These are phyloP conservation scores for Phycodurus eques DNA, from an alignment of 2,113 vertebrate genomes.

Conservation along the genomic window DNA sequence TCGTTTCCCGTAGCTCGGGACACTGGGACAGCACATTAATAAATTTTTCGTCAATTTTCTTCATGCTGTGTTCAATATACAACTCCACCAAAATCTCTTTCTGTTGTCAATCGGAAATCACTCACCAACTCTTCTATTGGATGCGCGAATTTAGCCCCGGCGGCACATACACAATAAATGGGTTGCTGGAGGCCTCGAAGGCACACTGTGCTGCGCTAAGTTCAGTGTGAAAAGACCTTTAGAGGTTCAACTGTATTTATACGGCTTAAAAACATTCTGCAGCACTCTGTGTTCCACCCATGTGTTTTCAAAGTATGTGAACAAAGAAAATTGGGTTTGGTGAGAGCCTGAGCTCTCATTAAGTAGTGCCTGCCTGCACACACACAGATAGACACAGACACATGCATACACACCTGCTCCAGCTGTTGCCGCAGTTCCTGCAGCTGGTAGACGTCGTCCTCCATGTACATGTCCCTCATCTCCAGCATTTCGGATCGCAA, in stretches of 20 bases:
- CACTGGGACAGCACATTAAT: too few species aligned
- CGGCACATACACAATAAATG: too few species aligned
- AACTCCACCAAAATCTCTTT: too few species aligned
- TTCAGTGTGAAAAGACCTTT: not conserved
- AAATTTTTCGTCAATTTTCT: too few species aligned
- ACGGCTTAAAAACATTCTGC: not conserved
- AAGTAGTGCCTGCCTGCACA: not conserved
- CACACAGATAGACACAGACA: not conserved
- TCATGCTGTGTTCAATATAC: too few species aligned
- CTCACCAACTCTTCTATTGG: too few species aligned
- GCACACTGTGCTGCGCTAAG: too few species aligned
- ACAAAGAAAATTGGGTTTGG: not conserved
- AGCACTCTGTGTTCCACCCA: not conserved
- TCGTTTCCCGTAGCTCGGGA: too few species aligned
- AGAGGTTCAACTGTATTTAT: not conserved
- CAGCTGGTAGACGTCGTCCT: constrained; percentile 96
- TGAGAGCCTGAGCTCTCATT: not conserved
- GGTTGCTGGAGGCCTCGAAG: too few species aligned
- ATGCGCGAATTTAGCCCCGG: too few species aligned
- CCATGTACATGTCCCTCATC: constrained; percentile 98
- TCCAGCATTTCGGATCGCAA: constrained; percentile 96
- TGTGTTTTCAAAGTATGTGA: not conserved
- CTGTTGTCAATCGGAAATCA: too few species aligned
- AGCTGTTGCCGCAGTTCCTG: constrained; percentile 96
- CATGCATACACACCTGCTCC: constrained; percentile 75